phyloP scores from a whole-genome alignment of 2,797 vertebrate genomes.

The Phrynocephalus vlangalii region DNA sequence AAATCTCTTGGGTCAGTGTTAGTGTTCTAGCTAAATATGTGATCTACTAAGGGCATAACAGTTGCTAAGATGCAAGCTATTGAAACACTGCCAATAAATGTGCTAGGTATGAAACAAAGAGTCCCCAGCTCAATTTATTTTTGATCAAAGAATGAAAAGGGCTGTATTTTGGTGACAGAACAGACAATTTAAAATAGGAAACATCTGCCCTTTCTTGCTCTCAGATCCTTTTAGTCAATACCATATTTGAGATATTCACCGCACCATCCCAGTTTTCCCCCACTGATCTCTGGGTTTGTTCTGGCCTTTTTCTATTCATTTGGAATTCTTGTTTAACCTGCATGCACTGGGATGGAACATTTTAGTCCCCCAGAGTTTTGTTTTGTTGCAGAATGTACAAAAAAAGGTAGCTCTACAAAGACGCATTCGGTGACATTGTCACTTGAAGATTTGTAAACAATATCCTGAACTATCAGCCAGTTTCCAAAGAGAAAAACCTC shows the following conservation, averaged over 20 bases:
- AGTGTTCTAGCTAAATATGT: no score
- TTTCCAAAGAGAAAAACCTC: no score
- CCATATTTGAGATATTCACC: neutral
- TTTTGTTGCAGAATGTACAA: no score
- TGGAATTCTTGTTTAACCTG: neutral
- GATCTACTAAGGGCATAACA: neutral
- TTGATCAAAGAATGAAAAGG: neutral
- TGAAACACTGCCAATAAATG: neutral
- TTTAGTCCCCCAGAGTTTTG: no score
- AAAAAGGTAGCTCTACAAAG: no score
- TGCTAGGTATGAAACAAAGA: neutral
- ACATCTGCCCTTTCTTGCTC: neutral
- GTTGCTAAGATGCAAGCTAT: neutral
- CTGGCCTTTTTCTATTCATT: neutral
- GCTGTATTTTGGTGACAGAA: neutral
- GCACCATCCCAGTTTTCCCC: neutral
- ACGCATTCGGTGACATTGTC: no score
- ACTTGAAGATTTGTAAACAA: no score
- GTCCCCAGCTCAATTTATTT: neutral
- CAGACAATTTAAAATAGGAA: neutral
- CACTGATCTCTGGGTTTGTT: neutral
- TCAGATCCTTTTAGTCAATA: neutral
- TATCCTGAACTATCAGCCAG: no score
- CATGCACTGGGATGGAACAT: neutral
- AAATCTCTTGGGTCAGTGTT: neutral